A percentile compares a stretch with the other conserved stretches of the same genome.
Evolutionary conservation across 2,113 vertebrate species (phyloP).

Genomic region (Aptenodytes patagonicus): DNA sequence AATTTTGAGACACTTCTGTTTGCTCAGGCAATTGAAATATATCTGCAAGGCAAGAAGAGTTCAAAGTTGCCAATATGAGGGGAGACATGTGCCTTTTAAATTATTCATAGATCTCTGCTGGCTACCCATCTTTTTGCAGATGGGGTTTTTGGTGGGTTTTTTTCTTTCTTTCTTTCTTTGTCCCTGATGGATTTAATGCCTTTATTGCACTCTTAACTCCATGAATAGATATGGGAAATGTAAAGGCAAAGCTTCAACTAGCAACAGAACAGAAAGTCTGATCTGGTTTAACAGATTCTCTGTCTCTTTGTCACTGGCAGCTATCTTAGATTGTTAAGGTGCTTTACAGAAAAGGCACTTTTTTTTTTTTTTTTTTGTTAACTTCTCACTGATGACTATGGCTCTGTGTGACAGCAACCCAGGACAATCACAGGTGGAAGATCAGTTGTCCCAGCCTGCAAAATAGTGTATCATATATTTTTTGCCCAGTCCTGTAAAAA

Average conservation of each 20-base stretch:
- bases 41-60: slow-evolving; percentile 42
- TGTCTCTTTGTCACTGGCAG: neutral
- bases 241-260: slow-evolving; percentile 25
- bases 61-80: slow-evolving; percentile 45
- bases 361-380: neutral
- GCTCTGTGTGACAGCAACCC: neutral
- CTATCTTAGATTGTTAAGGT: neutral
- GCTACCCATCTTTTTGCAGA: slow-evolving; percentile 7
- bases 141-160: neutral
- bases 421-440: neutral
- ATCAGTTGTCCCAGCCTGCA: neutral
- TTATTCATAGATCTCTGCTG: slow-evolving; percentile 54
- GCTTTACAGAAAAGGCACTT: neutral
- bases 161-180: neutral
- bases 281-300: slow-evolving; percentile 26
- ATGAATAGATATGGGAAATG: slow-evolving; percentile 35
- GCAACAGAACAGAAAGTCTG: neutral
- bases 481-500: neutral
- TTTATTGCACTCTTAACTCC: slow-evolving; percentile 33
- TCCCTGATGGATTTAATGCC: slow-evolving; percentile 9
- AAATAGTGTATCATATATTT: neutral
- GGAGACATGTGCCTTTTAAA: slow-evolving; percentile 44
- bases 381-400: neutral
- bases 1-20: neutral
- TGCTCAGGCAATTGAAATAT: slow-evolving; percentile 11